A percentile compares a stretch with the other conserved stretches of the same genome.
Conservation (phyloP, 2,797 vertebrate species). For the Gymnoscopelus braueri region DNA sequence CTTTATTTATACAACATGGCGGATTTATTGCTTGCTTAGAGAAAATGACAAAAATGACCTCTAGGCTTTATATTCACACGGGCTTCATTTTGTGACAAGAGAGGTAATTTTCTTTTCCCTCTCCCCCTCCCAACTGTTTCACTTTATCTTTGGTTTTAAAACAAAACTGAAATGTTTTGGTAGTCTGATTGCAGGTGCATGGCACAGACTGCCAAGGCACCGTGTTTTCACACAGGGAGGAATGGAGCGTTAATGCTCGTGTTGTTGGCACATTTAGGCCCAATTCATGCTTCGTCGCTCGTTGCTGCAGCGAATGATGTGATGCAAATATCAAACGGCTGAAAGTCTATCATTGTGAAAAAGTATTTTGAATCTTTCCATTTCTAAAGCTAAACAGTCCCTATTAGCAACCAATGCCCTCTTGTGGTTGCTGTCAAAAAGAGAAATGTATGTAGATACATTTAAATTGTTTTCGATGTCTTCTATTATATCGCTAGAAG, state of each 20-base stretch:
- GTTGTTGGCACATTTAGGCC: neutral
- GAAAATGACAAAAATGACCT: constrained; percentile 42
- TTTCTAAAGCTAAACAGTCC: neutral
- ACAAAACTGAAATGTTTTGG: constrained; percentile 12
- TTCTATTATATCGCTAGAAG: neutral
- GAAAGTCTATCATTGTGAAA: neutral
- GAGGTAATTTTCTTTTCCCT: too few species aligned
- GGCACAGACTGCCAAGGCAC: neutral
- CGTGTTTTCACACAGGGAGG: neutral
- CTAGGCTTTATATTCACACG: constrained; percentile 24
- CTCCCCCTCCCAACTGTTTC: too few species aligned
- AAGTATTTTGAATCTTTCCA: neutral
- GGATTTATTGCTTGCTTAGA: constrained; percentile 16
- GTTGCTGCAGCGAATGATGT: too few species aligned
- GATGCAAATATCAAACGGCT: neutral
- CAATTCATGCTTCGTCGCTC: too few species aligned
- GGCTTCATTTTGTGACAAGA: constrained; percentile 13
- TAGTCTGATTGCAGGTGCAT: neutral
- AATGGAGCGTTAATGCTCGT: neutral
- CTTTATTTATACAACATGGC: constrained; percentile 61
- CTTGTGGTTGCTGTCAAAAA: constrained; percentile 19
- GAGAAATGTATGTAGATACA: neutral
- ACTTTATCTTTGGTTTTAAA: constrained; percentile 6
- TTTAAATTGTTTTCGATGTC: neutral
- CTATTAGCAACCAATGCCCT: constrained; percentile 8